A percentile compares a stretch with the other conserved stretches of the same genome.
Conservation (phyloP, 2,113 vertebrate genomes). For the Marmota monax region DNA sequence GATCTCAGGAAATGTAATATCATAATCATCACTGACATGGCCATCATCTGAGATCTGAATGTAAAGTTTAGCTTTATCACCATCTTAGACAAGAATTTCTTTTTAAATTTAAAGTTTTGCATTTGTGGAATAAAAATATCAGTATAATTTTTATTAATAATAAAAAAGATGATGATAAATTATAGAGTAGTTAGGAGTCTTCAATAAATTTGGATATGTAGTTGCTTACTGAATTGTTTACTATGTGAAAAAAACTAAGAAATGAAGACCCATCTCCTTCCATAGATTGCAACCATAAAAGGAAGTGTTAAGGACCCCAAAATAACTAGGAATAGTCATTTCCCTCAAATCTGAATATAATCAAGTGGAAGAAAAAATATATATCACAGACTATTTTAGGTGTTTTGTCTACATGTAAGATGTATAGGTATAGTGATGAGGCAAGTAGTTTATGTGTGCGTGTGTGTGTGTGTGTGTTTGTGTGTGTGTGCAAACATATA, state of each 20-base stretch:
- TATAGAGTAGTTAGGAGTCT: neutral
- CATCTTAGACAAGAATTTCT: neutral
- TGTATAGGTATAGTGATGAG: neutral
- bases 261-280: neutral
- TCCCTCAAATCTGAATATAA: neutral
- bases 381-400: neutral
- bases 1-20: neutral
- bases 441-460: neutral
- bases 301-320: neutral
- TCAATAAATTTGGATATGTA: neutral
- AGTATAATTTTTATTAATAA: constrained; percentile 10
- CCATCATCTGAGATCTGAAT: neutral
- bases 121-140: neutral
- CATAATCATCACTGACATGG: neutral
- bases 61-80: constrained; percentile 1
- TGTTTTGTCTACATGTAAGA: constrained; percentile 3
- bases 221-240: neutral
- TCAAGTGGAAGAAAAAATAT: neutral
- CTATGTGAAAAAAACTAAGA: neutral
- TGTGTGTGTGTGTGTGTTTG: neutral
- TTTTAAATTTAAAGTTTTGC: neutral
- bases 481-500: neutral
- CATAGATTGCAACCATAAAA: constrained; percentile 1
- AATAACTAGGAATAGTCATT: neutral
- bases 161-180: neutral